phyloP scores from a whole-genome alignment of 2,113 vertebrate species.

The Bubo bubo region DNA sequence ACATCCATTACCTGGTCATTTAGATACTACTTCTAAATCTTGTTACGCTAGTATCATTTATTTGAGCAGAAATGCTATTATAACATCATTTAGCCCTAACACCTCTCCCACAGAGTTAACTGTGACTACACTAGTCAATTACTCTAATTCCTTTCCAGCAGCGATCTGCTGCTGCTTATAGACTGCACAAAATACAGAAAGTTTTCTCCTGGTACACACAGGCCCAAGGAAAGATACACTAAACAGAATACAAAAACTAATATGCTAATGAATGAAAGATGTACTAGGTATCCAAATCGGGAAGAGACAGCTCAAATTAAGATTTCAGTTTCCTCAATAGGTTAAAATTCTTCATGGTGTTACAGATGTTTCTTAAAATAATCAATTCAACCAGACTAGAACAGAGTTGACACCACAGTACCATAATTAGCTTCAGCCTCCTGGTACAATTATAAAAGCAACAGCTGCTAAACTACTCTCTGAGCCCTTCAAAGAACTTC shows the following conservation, averaged over 20 bases:
- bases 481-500: neutral
- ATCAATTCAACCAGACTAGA: neutral
- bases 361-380: constrained; percentile 19
- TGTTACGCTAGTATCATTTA: neutral
- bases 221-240: neutral
- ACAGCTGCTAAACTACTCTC: neutral
- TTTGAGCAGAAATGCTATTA: neutral
- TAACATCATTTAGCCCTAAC: neutral
- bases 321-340: neutral
- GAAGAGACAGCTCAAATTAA: neutral
- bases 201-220: neutral
- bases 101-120: constrained; percentile 36
- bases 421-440: neutral
- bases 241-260: neutral
- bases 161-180: neutral
- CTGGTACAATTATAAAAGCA: neutral
- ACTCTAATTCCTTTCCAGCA: constrained; percentile 5
- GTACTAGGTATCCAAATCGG: neutral
- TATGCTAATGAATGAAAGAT: neutral
- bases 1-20: neutral
- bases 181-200: neutral
- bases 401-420: neutral
- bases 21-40: neutral
- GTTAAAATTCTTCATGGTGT: neutral
- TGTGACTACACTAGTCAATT: neutral